phyloP scores from a whole-genome alignment of 2,888 invertebrate species.

The Aproaerema taeniolella region DNA sequence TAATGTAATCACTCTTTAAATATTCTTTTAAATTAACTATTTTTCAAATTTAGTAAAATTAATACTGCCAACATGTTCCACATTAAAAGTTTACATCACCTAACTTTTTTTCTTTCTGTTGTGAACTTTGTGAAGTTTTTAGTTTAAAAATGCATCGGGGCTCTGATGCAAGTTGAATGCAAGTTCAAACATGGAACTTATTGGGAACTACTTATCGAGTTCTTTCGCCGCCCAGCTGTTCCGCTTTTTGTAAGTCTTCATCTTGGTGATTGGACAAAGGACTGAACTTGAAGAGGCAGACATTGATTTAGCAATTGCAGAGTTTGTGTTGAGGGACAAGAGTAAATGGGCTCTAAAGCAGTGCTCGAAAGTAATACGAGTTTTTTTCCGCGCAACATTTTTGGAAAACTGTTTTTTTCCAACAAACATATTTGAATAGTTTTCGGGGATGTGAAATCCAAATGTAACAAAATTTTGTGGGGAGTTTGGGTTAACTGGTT shows the following conservation, averaged over 20 bases:
- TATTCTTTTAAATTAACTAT: no score
- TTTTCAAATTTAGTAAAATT: no score
- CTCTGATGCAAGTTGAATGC: conserved; percentile 44
- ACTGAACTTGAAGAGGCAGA: conserved; percentile 7
- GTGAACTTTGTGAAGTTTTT: neutral
- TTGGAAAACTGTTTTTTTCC: no score
- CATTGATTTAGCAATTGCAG: neutral
- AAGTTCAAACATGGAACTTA: conserved; percentile 53
- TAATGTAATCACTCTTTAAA: no score
- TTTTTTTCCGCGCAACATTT: no score
- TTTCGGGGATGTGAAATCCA: no score
- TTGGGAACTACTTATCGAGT: conserved; percentile 51
- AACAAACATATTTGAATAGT: no score
- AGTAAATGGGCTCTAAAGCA: no score
- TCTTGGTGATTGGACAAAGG: conserved; percentile 15
- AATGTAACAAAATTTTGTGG: no score
- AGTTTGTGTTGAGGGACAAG: conserved; percentile 3
- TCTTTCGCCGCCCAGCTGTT: conserved; percentile 38
- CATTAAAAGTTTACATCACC: neutral
- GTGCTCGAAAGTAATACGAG: no score
- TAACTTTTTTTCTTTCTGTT: neutral
- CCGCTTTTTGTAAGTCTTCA: conserved; percentile 26
- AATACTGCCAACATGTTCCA: neutral
- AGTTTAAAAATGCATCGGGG: conserved; percentile 15
- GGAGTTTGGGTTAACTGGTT: no score